phyloP scores from a whole-genome alignment of 2,113 vertebrate genomes.

The Trichomycterus rosablanca region DNA sequence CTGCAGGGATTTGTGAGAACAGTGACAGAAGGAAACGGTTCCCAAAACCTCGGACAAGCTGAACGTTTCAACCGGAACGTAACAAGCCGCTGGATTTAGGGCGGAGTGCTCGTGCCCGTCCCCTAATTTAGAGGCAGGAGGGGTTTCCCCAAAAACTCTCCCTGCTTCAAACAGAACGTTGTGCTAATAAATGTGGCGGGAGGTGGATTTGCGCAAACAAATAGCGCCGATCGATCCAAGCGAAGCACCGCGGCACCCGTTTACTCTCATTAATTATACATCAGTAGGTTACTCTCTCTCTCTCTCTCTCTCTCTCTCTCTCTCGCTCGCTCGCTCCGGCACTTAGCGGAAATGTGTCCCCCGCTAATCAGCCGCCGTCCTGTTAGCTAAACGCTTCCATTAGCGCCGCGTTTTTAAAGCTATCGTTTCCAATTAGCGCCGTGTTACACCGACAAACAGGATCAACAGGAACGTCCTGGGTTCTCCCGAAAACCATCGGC shows the following conservation, averaged over 20 bases:
- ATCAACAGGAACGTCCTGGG: too few relatives aligned
- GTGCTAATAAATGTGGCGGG: background rate
- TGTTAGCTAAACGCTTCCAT: conserved; percentile 67
- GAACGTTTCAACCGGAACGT: too few relatives aligned
- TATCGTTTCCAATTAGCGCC: conserved; percentile 67
- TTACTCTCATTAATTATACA: conserved; percentile 72
- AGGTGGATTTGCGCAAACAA: conserved; percentile 13
- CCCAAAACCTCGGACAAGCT: too few relatives aligned
- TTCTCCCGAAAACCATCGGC: too few relatives aligned
- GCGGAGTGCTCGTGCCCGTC: too few relatives aligned
- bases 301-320: conserved; percentile 63
- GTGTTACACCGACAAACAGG: conserved; percentile 67
- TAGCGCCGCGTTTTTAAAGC: conserved; percentile 63
- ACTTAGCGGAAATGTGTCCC: conserved; percentile 65
- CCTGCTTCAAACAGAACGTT: too few relatives aligned
- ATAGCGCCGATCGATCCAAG: conserved; percentile 56
- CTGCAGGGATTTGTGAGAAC: too few relatives aligned
- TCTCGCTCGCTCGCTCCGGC: conserved; percentile 56
- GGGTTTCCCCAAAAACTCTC: too few relatives aligned
- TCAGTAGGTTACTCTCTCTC: conserved; percentile 65
- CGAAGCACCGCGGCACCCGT: conserved; percentile 64
- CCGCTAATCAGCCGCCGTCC: conserved; percentile 60
- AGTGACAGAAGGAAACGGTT: too few relatives aligned
- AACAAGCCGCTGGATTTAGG: too few relatives aligned
- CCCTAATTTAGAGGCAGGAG: too few relatives aligned